Conservation (phyloP, 2,888 invertebrate species). For the Theretra japonica region DNA sequence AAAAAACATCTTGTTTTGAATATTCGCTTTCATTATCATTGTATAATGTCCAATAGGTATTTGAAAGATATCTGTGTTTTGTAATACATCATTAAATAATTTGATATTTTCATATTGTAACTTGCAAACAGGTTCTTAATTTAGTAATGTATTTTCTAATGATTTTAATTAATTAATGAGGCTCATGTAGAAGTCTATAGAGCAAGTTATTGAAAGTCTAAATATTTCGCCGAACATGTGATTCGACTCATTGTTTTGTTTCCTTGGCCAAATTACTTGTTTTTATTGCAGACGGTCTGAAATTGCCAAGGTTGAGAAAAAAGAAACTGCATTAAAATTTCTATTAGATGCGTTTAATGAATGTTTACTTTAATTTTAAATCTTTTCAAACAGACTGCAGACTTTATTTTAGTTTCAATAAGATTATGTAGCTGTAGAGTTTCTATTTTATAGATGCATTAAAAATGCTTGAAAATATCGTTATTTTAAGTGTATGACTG, state of each 20-base stretch:
- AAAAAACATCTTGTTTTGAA: background rate
- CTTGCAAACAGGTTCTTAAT: background rate
- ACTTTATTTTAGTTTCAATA: no score
- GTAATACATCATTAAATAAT: no score
- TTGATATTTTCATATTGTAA: background rate
- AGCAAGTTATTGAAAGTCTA: background rate
- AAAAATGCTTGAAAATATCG: no score
- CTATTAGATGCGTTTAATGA: background rate
- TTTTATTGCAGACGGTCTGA: background rate
- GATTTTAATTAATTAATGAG: background rate
- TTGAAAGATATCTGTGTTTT: no score
- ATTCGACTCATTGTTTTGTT: background rate
- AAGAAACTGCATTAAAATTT: conserved; percentile 5
- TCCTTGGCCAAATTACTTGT: conserved; percentile 13
- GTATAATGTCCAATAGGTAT: background rate
- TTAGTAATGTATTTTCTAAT: background rate
- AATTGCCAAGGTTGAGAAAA: background rate
- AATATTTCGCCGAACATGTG: background rate
- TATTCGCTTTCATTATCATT: background rate
- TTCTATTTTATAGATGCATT: no score
- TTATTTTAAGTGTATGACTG: no score
- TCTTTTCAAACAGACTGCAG: background rate
- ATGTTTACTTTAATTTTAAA: no score
- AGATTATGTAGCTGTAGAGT: no score
- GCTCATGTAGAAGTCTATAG: background rate